Conservation (phyloP, 2,797 vertebrate genomes). For the Hozukius guyotensis region DNA sequence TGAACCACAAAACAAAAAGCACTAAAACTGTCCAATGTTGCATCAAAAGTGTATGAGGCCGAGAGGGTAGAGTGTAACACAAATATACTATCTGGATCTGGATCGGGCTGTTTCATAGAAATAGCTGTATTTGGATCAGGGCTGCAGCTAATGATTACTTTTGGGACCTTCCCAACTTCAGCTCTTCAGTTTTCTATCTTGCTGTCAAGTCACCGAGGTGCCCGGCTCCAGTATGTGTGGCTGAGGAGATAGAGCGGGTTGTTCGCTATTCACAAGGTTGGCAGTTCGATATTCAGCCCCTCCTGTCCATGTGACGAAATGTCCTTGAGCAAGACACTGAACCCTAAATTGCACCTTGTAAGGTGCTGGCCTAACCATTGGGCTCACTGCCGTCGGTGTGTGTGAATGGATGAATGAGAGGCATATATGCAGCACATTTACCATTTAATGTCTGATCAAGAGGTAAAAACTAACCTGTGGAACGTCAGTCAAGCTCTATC, state of each 20-base stretch:
- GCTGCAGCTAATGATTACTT: background rate
- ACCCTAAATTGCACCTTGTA: background rate
- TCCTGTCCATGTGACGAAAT: background rate
- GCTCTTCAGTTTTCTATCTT: background rate
- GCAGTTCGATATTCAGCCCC: background rate
- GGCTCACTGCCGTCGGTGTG: background rate
- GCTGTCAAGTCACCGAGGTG: background rate
- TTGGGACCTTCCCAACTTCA: background rate
- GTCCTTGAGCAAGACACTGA: background rate
- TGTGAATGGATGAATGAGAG: background rate
- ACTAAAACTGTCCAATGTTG: too few relatives aligned
- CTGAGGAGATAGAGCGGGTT: background rate
- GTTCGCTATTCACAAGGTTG: background rate
- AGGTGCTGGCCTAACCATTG: background rate
- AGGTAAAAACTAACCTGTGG: background rate
- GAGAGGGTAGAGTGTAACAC: background rate
- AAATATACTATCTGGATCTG: background rate
- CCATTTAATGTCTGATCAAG: background rate
- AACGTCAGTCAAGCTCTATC: background rate
- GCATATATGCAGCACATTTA: background rate
- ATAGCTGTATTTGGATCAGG: background rate
- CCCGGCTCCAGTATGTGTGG: background rate
- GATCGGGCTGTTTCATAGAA: background rate
- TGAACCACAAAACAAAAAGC: background rate
- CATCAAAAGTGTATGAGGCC: background rate